These are phyloP conservation scores for Galerucella calmariensis DNA, from an alignment of 2,888 invertebrate genomes.

Conservation along the genomic window DNA sequence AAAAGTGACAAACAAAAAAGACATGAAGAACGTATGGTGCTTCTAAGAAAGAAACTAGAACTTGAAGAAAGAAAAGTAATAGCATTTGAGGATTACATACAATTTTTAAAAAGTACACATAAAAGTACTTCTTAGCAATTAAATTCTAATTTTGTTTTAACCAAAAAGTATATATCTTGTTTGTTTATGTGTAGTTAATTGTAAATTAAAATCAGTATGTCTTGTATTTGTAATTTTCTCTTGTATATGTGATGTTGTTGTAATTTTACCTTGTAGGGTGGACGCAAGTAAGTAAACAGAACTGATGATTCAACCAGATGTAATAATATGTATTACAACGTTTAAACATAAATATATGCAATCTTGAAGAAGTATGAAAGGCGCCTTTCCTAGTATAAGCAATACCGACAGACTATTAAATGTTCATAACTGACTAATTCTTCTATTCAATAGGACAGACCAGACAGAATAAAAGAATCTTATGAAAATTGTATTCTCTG, in stretches of 20 bases:
- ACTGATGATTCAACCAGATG: too few relatives aligned
- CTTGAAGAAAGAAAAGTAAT: conserved; percentile 40
- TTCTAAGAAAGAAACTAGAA: conserved; percentile 38
- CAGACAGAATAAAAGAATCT: too few relatives aligned
- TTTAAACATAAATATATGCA: too few relatives aligned
- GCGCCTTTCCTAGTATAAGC: too few relatives aligned
- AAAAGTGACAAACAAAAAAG: conserved; percentile 41
- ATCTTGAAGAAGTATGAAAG: too few relatives aligned
- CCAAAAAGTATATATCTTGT: neutral
- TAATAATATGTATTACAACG: too few relatives aligned
- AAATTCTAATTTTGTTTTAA: conserved; percentile 9
- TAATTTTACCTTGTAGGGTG: too few relatives aligned
- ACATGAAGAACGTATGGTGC: conserved; percentile 38
- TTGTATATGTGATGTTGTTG: neutral
- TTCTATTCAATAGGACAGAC: too few relatives aligned
- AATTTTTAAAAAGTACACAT: conserved; percentile 31
- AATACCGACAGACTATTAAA: too few relatives aligned
- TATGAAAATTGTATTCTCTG: too few relatives aligned
- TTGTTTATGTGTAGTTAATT: neutral
- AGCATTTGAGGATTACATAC: conserved; percentile 40
- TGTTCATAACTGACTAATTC: too few relatives aligned
- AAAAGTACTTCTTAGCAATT: neutral
- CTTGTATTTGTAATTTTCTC: neutral
- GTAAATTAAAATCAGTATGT: neutral
- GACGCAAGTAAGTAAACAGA: too few relatives aligned